Percentiles rank a stretch among this genome's conserved stretches.
These are phyloP conservation scores for Rhadinocentrus ornatus DNA, from an alignment of 2,797 vertebrate genomes.

Conservation along the genomic window DNA sequence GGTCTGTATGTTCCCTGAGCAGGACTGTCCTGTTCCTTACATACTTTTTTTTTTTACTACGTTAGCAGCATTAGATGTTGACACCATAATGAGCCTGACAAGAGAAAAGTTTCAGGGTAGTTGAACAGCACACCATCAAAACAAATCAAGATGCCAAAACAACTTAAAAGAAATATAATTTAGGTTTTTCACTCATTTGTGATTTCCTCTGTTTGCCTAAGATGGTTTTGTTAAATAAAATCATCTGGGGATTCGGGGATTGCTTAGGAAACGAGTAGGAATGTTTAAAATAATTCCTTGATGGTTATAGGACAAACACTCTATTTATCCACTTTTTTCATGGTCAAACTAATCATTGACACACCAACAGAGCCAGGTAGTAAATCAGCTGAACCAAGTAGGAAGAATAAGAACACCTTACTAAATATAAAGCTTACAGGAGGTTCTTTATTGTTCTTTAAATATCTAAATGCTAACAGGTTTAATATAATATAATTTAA, in stretches of 20 bases:
- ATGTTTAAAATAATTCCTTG: background rate
- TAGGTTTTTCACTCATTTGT: background rate
- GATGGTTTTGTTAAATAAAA: background rate
- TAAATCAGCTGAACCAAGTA: background rate
- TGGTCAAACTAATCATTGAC: background rate
- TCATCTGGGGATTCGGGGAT: background rate
- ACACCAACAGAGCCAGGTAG: background rate
- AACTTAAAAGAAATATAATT: background rate
- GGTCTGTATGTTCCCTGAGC: slow-evolving; percentile 49
- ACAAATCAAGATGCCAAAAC: background rate
- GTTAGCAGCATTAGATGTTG: slow-evolving; percentile 45
- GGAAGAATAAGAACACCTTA: background rate
- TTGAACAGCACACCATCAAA: slow-evolving; percentile 9
- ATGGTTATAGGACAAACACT: no score
- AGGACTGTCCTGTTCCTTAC: slow-evolving; percentile 55
- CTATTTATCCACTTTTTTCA: background rate
- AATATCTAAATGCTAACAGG: background rate
- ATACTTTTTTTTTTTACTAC: slow-evolving; percentile 16
- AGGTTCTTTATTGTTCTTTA: background rate
- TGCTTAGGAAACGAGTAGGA: background rate
- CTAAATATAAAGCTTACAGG: background rate
- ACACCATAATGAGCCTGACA: slow-evolving; percentile 29
- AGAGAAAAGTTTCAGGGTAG: slow-evolving; percentile 12
- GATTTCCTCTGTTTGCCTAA: background rate
- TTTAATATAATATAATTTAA: no score